Evolutionary conservation across 2,797 vertebrate genomes (phyloP).

Genomic region (Clarias laeviceps): DNA sequence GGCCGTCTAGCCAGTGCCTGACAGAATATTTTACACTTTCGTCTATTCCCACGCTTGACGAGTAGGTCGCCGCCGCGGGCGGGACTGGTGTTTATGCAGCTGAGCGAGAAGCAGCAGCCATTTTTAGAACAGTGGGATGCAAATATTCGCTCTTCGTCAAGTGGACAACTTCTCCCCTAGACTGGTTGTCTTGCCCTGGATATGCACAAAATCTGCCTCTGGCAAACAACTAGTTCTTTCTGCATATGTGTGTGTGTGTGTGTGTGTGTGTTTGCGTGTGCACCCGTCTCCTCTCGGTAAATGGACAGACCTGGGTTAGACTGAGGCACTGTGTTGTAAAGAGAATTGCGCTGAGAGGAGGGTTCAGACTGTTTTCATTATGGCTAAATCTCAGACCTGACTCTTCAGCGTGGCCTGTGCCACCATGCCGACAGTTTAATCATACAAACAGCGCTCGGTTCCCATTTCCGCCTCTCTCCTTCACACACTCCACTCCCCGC

Average conservation of each 20-base stretch:
- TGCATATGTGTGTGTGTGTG: conserved; percentile 49
- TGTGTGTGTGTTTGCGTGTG: conserved; percentile 37
- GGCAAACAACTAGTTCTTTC: conserved; percentile 35
- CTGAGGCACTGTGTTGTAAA: conserved; percentile 47
- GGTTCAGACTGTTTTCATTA: conserved; percentile 78
- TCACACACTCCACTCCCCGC: conserved; percentile 70
- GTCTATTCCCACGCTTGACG: conserved; percentile 69
- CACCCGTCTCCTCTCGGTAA: conserved; percentile 42
- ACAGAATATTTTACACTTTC: conserved; percentile 66
- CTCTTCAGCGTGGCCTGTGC: conserved; percentile 74
- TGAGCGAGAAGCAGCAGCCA: neutral
- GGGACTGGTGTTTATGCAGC: conserved; percentile 37
- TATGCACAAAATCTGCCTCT: conserved; percentile 32
- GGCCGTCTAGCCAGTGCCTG: conserved; percentile 74
- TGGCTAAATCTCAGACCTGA: conserved; percentile 75
- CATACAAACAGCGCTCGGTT: conserved; percentile 80
- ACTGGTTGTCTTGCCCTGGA: conserved; percentile 1
- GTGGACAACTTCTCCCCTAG: neutral
- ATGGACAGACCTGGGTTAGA: conserved; percentile 47
- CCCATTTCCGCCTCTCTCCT: conserved; percentile 77
- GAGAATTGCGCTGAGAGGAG: conserved; percentile 42
- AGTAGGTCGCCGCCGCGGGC: conserved; percentile 28
- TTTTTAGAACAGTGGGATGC: conserved; percentile 15
- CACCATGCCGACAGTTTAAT: conserved; percentile 79
- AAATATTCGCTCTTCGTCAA: conserved; percentile 11